Evolutionary conservation across 1,140 invertebrate species (phyloP).

Genomic region (Phthorimaea operculella): DNA sequence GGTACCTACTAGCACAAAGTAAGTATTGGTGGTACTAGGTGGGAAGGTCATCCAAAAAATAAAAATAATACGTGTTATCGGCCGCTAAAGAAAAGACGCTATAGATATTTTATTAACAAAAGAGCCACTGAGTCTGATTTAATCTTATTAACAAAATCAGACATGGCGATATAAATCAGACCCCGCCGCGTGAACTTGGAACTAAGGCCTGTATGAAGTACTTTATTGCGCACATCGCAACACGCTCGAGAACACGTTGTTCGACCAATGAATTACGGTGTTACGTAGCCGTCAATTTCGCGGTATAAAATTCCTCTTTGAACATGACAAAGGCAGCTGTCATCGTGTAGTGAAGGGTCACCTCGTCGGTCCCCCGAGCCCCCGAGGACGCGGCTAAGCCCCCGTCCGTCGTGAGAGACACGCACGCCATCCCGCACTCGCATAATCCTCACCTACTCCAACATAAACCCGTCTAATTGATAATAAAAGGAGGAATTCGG

Average conservation of each 20-base stretch:
- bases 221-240: conserved; percentile 45
- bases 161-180: conserved; percentile 57
- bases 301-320: conserved; percentile 52
- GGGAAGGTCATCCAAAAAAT: too few species aligned
- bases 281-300: conserved; percentile 54
- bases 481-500: conserved; percentile 58
- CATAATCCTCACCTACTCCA: conserved; percentile 56
- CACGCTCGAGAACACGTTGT: conserved; percentile 31
- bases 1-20: too few species aligned
- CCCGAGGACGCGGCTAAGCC: conserved; percentile 45
- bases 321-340: conserved; percentile 58
- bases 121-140: conserved; percentile 34
- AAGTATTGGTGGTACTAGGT: too few species aligned
- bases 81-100: too few species aligned
- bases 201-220: conserved; percentile 35
- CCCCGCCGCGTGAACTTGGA: conserved; percentile 33
- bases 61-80: too few species aligned
- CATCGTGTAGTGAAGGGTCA: conserved; percentile 49
- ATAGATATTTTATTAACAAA: conserved; percentile 13
- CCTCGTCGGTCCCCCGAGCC: conserved; percentile 19
- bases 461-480: conserved; percentile 64
- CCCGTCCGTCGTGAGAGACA: conserved; percentile 35
- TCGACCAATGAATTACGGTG: conserved; percentile 39
- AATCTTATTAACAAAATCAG: conserved; percentile 62
- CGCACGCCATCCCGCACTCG: conserved; percentile 43